Evolutionary conservation across 2,888 invertebrate genomes (phyloP).

Genomic region (Drosophila niveifrons): DNA sequence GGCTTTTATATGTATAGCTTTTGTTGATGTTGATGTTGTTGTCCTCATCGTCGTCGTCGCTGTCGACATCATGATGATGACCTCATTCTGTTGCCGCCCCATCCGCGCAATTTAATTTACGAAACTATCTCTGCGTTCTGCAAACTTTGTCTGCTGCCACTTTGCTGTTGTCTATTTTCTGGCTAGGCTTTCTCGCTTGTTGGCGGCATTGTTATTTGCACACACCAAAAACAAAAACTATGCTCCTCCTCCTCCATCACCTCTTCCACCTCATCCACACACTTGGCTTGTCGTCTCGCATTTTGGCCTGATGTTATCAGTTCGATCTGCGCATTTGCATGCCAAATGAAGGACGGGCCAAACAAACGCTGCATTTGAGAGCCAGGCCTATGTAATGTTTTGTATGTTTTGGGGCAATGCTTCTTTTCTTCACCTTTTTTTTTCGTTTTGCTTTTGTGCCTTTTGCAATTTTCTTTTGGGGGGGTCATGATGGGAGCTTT

Average conservation of each 20-base stretch:
- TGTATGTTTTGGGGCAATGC: conserved; percentile 53
- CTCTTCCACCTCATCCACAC: background rate
- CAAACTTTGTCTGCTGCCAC: conserved; percentile 73
- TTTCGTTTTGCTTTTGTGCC: background rate
- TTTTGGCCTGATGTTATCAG: conserved; percentile 77
- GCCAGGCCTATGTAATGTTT: conserved; percentile 42
- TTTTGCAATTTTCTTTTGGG: conserved; percentile 30
- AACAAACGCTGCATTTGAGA: conserved; percentile 15
- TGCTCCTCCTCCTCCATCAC: conserved; percentile 21
- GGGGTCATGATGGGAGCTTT: conserved; percentile 61
- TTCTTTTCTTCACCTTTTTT: conserved; percentile 22
- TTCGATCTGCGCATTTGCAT: conserved; percentile 78
- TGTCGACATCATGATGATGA: conserved; percentile 63
- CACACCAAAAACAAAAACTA: conserved; percentile 62
- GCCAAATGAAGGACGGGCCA: conserved; percentile 69
- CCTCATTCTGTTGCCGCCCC: conserved; percentile 65
- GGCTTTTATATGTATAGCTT: conserved; percentile 54
- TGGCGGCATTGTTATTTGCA: conserved; percentile 69
- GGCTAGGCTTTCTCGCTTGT: conserved; percentile 64
- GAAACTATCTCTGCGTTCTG: conserved; percentile 75
- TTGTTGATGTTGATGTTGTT: conserved; percentile 25
- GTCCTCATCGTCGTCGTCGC: conserved; percentile 17
- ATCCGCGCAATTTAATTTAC: conserved; percentile 77
- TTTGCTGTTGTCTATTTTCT: conserved; percentile 48
- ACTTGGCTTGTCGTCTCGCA: conserved; percentile 27